Evolutionary conservation across 2,797 vertebrate genomes (phyloP).

Genomic region (Poecilia wingei): DNA sequence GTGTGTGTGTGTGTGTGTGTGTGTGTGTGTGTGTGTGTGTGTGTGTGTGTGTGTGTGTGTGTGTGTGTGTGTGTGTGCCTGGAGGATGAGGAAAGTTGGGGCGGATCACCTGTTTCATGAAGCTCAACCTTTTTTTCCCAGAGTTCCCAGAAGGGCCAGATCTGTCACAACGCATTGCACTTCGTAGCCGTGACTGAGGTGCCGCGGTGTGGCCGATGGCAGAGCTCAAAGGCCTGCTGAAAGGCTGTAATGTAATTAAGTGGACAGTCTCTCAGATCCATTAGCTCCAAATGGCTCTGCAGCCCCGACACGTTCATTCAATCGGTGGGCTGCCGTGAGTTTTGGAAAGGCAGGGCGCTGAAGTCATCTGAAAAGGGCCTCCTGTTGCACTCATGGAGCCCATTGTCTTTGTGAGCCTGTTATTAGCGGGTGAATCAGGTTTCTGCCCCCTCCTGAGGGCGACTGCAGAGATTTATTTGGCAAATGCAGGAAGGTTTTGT

Average conservation of each 20-base stretch:
- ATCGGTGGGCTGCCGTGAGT: slow-evolving; percentile 69
- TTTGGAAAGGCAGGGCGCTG: slow-evolving; percentile 65
- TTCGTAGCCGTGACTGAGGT: slow-evolving; percentile 71
- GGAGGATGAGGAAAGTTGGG: slow-evolving; percentile 26
- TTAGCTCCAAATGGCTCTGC: slow-evolving; percentile 73
- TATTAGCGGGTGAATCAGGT: slow-evolving; percentile 82
- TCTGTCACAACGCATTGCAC: slow-evolving; percentile 80
- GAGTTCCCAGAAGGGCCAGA: slow-evolving; percentile 65
- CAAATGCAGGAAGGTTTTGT: slow-evolving; percentile 11
- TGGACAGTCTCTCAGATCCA: slow-evolving; percentile 76
- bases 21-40: slow-evolving; percentile 52
- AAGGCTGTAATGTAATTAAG: slow-evolving; percentile 82
- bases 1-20: no score
- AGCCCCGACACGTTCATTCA: slow-evolving; percentile 57
- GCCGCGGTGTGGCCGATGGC: slow-evolving; percentile 58
- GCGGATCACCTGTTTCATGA: slow-evolving; percentile 54
- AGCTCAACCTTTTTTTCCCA: slow-evolving; percentile 55
- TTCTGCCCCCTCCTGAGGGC: slow-evolving; percentile 67
- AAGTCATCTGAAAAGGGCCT: slow-evolving; percentile 81
- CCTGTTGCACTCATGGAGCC: slow-evolving; percentile 81
- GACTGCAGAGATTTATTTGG: slow-evolving; percentile 35
- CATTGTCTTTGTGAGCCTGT: slow-evolving; percentile 83
- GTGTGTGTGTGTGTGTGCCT: slow-evolving; percentile 36
- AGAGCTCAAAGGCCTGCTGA: slow-evolving; percentile 71
- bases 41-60: slow-evolving; percentile 51